Evolutionary conservation across 2,113 vertebrate species (phyloP).

Genomic region (Microtus ochrogaster): DNA sequence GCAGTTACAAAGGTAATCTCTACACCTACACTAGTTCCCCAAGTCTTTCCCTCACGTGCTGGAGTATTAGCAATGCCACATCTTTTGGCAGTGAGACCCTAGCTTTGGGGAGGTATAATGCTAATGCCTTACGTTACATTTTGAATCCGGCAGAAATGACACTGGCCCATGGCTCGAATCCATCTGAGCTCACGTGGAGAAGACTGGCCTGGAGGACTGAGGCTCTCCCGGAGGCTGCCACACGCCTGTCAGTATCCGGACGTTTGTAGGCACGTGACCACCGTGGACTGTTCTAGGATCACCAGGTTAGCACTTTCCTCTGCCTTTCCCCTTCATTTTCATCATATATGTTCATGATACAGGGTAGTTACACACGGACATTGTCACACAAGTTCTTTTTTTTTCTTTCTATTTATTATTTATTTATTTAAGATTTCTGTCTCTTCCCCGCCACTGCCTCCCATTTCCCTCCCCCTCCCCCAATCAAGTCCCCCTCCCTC

Average conservation of each 20-base stretch:
- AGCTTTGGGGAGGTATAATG: background rate
- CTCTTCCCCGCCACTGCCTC: too few relatives aligned
- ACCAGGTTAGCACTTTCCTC: background rate
- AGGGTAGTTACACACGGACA: background rate
- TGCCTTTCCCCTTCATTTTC: background rate
- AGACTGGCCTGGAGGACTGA: background rate
- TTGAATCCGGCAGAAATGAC: background rate
- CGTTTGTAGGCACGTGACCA: background rate
- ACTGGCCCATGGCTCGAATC: slow-evolving; percentile 18
- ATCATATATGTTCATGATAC: background rate
- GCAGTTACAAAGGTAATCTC: slow-evolving; percentile 60
- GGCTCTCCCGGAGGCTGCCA: background rate
- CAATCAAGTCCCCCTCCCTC: too few relatives aligned
- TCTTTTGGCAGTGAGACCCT: background rate
- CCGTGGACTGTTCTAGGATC: background rate
- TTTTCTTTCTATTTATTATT: too few relatives aligned
- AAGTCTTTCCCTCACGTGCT: slow-evolving; percentile 44
- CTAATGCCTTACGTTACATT: slow-evolving; percentile 22
- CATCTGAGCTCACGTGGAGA: background rate
- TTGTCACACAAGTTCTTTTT: background rate
- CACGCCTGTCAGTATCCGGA: background rate
- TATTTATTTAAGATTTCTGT: too few relatives aligned
- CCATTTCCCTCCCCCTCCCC: too few relatives aligned
- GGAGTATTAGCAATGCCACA: slow-evolving; percentile 8
- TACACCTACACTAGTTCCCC: slow-evolving; percentile 44